Evolutionary conservation across 1,140 invertebrate genomes (phyloP).

Genomic region (Melipona quadrifasciata): DNA sequence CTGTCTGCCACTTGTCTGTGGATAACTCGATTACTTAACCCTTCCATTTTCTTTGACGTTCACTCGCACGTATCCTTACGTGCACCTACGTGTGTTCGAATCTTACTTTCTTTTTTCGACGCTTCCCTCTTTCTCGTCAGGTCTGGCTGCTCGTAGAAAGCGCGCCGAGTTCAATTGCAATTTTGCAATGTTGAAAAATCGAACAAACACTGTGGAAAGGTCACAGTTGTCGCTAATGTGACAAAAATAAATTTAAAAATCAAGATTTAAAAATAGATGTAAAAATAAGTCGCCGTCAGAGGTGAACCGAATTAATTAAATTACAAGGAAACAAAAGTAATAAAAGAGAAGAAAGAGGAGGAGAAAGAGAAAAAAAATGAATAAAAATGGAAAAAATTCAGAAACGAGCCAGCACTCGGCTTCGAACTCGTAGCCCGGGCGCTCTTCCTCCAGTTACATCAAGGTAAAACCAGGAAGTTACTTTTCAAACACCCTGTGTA

Average conservation of each 20-base stretch:
- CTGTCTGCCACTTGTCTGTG: neutral
- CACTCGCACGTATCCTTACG: neutral
- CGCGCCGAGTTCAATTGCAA: neutral
- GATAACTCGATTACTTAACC: neutral
- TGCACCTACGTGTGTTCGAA: neutral
- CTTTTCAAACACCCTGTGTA: constrained; percentile 53
- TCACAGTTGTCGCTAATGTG: too few relatives aligned
- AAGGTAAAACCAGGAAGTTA: constrained; percentile 45
- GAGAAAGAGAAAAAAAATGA: neutral
- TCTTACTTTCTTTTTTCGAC: neutral
- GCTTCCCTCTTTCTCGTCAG: neutral
- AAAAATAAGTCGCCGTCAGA: too few relatives aligned
- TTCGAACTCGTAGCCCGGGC: neutral
- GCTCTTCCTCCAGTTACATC: neutral
- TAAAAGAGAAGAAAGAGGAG: too few relatives aligned
- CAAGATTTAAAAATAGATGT: too few relatives aligned
- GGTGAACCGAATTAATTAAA: too few relatives aligned
- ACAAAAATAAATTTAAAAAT: too few relatives aligned
- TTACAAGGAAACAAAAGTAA: neutral
- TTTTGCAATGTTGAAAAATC: neutral
- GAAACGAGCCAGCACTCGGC: neutral
- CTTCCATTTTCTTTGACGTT: neutral
- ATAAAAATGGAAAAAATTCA: neutral
- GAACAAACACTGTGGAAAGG: too few relatives aligned
- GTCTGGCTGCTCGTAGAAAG: neutral